Conservation (phyloP, 2,797 vertebrate genomes). For the Lacerta agilis region DNA sequence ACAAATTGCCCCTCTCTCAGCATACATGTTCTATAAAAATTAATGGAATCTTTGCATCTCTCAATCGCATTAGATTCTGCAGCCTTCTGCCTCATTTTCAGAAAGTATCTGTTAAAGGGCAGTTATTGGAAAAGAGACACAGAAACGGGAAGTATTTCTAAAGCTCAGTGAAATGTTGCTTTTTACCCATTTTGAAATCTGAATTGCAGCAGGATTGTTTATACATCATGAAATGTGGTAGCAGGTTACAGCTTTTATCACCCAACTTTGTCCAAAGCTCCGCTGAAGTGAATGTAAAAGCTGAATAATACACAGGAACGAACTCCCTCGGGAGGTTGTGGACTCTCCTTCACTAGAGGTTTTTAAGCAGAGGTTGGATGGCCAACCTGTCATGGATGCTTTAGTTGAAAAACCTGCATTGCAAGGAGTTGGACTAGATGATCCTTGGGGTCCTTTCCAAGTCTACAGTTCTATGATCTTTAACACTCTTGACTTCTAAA, state of each 20-base stretch:
- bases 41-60: neutral
- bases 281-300: neutral
- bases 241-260: neutral
- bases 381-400: too few species aligned
- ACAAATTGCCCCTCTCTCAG: neutral
- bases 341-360: too few species aligned
- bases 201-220: neutral
- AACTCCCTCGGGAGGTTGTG: too few species aligned
- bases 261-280: neutral
- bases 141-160: neutral
- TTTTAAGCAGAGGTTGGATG: too few species aligned
- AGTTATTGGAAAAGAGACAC: neutral
- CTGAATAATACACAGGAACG: neutral
- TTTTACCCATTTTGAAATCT: accelerated
- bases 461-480: too few species aligned
- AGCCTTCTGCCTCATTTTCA: neutral
- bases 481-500: constrained; percentile 11
- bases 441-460: too few species aligned
- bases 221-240: neutral
- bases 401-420: too few species aligned
- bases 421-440: too few species aligned
- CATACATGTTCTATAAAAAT: too few species aligned
- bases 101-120: neutral
- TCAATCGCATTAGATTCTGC: neutral
- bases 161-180: accelerated